Evolutionary conservation across 2,888 invertebrate genomes (phyloP), one percentile per base, ranked within the genome.

Genomic region (Drosophila neoperkinsi): DNA sequence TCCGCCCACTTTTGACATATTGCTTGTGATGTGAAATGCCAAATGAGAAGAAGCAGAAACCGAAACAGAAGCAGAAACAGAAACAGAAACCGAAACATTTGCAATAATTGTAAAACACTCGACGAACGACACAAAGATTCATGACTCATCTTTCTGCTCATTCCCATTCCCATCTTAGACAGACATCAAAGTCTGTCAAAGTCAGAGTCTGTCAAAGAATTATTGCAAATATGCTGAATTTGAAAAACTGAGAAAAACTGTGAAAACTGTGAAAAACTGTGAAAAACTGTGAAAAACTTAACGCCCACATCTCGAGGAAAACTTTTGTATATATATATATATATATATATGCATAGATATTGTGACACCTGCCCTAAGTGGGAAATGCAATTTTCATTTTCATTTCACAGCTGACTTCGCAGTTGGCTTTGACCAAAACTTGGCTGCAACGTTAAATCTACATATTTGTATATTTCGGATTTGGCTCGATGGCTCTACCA

Each of bases 351-450:
- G 28, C 30, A 59, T 28, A 31, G 49, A 38, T 46, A 18, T 41
- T 34, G 43, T 50, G 51, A 64, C 62, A 70, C 52, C 56, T 76
- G 81, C 65, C 61, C 51, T 21, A 49, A 33, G 46, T 63, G 52
- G 65, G 50, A 77, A 71, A 81, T 68, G 57, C 50, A 60, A 60
- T 58, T 75, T 75, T 62, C 21, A 49, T 52, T 74, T 74, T 74
- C 62, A 74, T 75, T 74, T 62, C 49, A 57, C 66, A 77, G 65
- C 59, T 59, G 67, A 70, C 33, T 71, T 71, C 38, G 46, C 33
- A 50, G 33, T 68, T 57, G 68, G 49, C 67, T 69, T 28, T 38
- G 36, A 28, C 25, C 2, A 25, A 25, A 25, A 25, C 2, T 25
- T 55, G 36, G 18, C 38, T 5, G 49, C 56, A 67, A 49, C 21